These are phyloP conservation scores for Mustela lutreola DNA, from an alignment of 2,113 vertebrate genomes.

Conservation along the genomic window DNA sequence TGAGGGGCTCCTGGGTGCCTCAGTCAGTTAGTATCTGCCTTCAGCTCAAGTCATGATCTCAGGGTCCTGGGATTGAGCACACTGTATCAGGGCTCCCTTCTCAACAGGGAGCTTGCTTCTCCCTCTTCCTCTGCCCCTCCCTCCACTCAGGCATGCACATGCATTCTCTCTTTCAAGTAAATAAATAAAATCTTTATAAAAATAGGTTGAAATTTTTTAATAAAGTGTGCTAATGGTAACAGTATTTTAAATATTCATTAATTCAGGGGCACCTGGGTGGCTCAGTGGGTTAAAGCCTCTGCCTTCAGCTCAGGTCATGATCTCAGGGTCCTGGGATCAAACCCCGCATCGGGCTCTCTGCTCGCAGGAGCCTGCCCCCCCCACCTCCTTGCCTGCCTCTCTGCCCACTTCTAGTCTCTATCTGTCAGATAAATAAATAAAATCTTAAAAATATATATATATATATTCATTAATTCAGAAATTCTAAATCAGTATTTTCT, in stretches of 20 bases:
- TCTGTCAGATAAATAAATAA: no score
- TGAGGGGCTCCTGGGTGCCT: background rate
- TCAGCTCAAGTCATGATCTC: background rate
- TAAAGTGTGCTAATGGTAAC: background rate
- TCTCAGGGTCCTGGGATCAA: no score
- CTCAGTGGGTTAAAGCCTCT: no score
- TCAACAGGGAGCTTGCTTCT: background rate
- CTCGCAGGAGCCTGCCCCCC: no score
- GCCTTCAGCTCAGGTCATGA: no score
- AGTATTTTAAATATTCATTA: constrained; percentile 54
- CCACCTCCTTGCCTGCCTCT: no score
- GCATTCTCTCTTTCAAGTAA: background rate
- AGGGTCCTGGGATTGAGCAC: background rate
- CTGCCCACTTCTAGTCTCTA: no score
- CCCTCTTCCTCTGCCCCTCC: background rate
- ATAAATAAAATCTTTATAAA: background rate
- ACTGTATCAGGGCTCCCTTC: background rate
- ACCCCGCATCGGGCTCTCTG: no score
- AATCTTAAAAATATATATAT: background rate
- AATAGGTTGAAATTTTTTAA: background rate
- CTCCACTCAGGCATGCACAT: no score
- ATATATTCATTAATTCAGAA: constrained; percentile 52
- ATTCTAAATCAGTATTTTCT: background rate
- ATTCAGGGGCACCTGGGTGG: background rate
- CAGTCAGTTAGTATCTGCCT: background rate